Base-by-base conservation (phyloP, 2,888 invertebrate genomes). In the Osmoderma eremita region DNA sequence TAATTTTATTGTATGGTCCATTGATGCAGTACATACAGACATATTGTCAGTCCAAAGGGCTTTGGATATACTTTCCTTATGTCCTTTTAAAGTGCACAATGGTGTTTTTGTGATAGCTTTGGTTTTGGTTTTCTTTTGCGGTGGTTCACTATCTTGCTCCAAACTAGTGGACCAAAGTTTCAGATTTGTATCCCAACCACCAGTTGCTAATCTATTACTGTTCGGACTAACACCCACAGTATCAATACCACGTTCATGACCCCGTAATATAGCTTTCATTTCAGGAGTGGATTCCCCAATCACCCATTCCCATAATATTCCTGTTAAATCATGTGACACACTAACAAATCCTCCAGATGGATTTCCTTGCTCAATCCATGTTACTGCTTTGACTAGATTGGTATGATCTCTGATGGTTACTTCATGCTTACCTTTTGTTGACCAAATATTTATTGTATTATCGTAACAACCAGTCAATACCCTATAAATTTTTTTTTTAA, bases 401-500 rank as follows among this genome's bases (percentile, higher is more conserved):
- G 90, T 88, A 79, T 98, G 97, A 0, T 94, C 94, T 3, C 94
- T 91, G 71, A 95, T 91, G 0, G 93, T 91, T 18, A 93, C 84
- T 71, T 91, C 88, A 78, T 94, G 92, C 77, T 92, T 91, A 3
- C 97, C 96, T 80, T 91, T 91, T 2, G 87, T 87, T 10, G 91
- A 92, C 96, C 97, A 97, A 68, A 98, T 87, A 76, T 95, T 93
- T 45, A 97, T 83, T 63, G 95, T 93, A 80, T 94, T 93, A 80
- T 98, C 98, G 82, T 97, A 98, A 80, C 95, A 93, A 18, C 97
- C 97, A 58, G 94, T 91, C 49, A 97, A 80, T 69, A 97, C 92
- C 92, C 94, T 94, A 75, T 36, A 84, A 83, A 71, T 24, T 45
- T 48, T 48, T 56, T 53, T 49, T 39, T 39, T 58, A 8, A 41